phyloP scores from a whole-genome alignment of 2,888 invertebrate genomes.

The Apeira syringaria region DNA sequence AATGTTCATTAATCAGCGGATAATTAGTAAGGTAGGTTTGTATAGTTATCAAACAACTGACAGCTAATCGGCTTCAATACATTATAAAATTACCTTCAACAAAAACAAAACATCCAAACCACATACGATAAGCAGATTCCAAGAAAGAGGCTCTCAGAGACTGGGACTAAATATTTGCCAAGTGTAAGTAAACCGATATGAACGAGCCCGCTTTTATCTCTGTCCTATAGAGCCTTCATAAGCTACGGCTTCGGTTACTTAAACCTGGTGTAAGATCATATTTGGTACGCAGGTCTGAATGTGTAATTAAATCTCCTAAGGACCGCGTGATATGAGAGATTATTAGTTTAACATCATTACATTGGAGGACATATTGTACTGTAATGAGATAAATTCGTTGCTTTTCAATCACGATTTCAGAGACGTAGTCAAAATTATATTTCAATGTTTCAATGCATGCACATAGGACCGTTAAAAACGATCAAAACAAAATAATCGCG shows the following conservation, averaged over 20 bases:
- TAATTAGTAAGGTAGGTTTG: too few relatives aligned
- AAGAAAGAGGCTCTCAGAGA: constrained; percentile 1
- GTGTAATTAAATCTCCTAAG: constrained; percentile 9
- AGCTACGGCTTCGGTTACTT: constrained; percentile 17
- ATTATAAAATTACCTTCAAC: too few relatives aligned
- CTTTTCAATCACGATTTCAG: too few relatives aligned
- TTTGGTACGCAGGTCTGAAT: constrained; percentile 11
- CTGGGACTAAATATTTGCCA: constrained; percentile 7
- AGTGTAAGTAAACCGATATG: constrained; percentile 15
- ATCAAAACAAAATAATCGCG: too few relatives aligned
- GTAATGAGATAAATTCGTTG: too few relatives aligned
- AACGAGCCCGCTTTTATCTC: constrained; percentile 14
- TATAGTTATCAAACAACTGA: too few relatives aligned
- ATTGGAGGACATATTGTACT: too few relatives aligned
- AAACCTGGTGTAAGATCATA: constrained; percentile 9
- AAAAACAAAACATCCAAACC: background rate
- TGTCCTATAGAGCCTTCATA: constrained; percentile 8
- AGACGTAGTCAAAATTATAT: too few relatives aligned
- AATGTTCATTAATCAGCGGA: too few relatives aligned
- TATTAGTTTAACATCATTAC: constrained; percentile 3
- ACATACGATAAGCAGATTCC: constrained; percentile 5
- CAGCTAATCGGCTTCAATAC: too few relatives aligned
- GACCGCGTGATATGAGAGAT: constrained; percentile 10
- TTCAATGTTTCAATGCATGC: too few relatives aligned
- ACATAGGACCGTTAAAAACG: too few relatives aligned